Percentiles rank a stretch among this genome's conserved stretches.
Evolutionary conservation across 2,888 invertebrate species (phyloP).

Genomic region (Ommatoiulus sabulosus): DNA sequence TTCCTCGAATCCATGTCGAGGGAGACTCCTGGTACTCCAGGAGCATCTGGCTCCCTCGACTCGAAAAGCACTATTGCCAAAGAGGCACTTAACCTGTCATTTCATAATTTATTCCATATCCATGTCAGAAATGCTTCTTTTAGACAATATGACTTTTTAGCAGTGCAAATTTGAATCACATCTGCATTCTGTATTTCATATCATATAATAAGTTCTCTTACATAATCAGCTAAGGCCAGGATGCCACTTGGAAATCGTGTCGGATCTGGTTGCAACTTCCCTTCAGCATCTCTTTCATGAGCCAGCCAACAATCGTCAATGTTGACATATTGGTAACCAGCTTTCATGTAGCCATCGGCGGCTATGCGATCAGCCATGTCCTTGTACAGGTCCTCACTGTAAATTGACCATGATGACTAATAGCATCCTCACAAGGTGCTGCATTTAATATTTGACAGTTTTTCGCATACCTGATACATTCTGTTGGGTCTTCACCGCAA

Average conservation of each 20-base stretch:
- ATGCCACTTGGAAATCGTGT: slow-evolving; percentile 70
- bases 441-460: not conserved
- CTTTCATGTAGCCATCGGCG: slow-evolving; percentile 67
- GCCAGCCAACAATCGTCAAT: slow-evolving; percentile 70
- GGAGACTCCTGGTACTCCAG: no score
- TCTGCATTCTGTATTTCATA: not conserved
- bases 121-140: not conserved
- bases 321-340: slow-evolving; percentile 68
- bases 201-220: slow-evolving; percentile 66
- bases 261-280: slow-evolving; percentile 68
- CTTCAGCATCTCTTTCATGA: slow-evolving; percentile 64
- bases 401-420: not conserved
- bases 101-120: not conserved
- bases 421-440: not conserved
- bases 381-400: slow-evolving; percentile 68
- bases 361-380: slow-evolving; percentile 67
- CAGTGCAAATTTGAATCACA: not conserved
- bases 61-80: no score
- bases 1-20: no score
- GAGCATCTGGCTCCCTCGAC: no score
- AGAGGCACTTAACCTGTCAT: no score
- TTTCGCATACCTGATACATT: slow-evolving; percentile 82
- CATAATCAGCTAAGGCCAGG: slow-evolving; percentile 68
- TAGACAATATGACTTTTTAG: not conserved
- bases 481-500: slow-evolving; percentile 87